Percentiles rank a stretch among this genome's conserved stretches.
Conservation (phyloP, 2,888 invertebrate genomes). For the Trypoxylon attenuatum region DNA sequence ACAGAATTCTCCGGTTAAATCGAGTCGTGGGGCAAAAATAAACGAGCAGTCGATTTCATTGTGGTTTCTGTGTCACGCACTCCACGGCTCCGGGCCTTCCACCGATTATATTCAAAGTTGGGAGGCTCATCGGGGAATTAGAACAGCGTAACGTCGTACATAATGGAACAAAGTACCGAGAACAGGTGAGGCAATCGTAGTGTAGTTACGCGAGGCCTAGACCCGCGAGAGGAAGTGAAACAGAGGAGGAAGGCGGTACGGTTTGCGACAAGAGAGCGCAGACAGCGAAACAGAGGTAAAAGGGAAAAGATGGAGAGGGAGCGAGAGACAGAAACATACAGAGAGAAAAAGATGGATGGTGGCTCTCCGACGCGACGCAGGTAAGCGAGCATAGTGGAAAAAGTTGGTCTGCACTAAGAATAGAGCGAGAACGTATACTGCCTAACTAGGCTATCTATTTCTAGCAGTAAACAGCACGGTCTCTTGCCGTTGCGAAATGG, state of each 20-base stretch:
- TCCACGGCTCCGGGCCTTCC: neutral
- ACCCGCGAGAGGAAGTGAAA: constrained; percentile 3
- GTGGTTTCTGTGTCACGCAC: neutral
- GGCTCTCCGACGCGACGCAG: constrained; percentile 35
- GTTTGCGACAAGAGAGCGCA: neutral
- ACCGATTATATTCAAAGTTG: constrained; percentile 6
- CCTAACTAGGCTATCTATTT: constrained; percentile 64
- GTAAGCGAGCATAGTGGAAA: constrained; percentile 44
- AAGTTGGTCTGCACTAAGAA: constrained; percentile 54
- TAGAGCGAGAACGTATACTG: constrained; percentile 56
- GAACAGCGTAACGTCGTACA: constrained; percentile 32
- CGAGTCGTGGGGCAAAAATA: neutral
- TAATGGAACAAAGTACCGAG: constrained; percentile 39
- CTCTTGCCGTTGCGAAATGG: constrained; percentile 51
- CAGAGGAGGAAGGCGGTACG: neutral
- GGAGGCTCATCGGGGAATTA: constrained; percentile 26
- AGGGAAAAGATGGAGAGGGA: no score
- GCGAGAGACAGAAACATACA: neutral
- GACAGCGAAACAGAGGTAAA: neutral
- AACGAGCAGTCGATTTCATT: neutral
- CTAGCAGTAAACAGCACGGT: constrained; percentile 53
- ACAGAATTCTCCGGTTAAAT: no score
- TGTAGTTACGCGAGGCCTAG: constrained; percentile 27
- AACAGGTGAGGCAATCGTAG: constrained; percentile 36
- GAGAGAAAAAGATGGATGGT: constrained; percentile 7